Percentiles rank a stretch among this genome's conserved stretches.
Evolutionary conservation across 2,797 vertebrate genomes (phyloP).

Genomic region (Harpagifer antarcticus): DNA sequence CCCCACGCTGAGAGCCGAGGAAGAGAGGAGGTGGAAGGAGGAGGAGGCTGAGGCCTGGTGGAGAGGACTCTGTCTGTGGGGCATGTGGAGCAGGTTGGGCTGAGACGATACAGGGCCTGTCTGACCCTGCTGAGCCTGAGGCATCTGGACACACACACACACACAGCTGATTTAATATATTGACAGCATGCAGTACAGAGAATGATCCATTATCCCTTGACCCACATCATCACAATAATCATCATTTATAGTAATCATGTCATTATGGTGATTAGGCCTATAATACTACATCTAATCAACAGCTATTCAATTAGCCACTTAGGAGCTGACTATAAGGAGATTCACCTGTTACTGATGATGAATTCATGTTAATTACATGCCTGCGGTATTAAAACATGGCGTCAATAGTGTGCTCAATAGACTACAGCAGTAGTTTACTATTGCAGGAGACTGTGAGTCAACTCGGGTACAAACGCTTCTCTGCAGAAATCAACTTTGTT

Average conservation of each 20-base stretch:
- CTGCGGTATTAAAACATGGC: constrained; percentile 46
- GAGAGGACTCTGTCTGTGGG: constrained; percentile 96
- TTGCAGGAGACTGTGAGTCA: constrained; percentile 43
- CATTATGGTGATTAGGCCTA: constrained; percentile 48
- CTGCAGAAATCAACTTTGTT: constrained; percentile 40
- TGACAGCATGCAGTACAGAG: constrained; percentile 25
- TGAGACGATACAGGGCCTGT: constrained; percentile 91
- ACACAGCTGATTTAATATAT: constrained; percentile 38
- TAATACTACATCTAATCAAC: constrained; percentile 59
- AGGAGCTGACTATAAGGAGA: constrained; percentile 56
- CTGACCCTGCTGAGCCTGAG: constrained; percentile 91
- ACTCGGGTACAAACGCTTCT: constrained; percentile 45
- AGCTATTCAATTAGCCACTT: constrained; percentile 69
- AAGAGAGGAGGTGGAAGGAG: constrained; percentile 94
- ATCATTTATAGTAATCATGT: constrained; percentile 56
- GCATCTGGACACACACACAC: constrained; percentile 83
- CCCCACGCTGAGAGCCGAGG: constrained; percentile 97
- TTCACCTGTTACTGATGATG: constrained; percentile 45
- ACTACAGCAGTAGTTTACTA: constrained; percentile 33
- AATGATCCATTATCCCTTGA: constrained; percentile 18
- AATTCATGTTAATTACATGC: constrained; percentile 55
- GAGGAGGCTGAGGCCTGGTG: constrained; percentile 97
- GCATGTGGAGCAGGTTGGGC: constrained; percentile 93
- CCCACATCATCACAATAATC: constrained; percentile 40
- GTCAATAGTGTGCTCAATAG: constrained; percentile 48